Evolutionary conservation across 1,140 invertebrate genomes (phyloP).

Genomic region (Zeugodacus cucurbitae): DNA sequence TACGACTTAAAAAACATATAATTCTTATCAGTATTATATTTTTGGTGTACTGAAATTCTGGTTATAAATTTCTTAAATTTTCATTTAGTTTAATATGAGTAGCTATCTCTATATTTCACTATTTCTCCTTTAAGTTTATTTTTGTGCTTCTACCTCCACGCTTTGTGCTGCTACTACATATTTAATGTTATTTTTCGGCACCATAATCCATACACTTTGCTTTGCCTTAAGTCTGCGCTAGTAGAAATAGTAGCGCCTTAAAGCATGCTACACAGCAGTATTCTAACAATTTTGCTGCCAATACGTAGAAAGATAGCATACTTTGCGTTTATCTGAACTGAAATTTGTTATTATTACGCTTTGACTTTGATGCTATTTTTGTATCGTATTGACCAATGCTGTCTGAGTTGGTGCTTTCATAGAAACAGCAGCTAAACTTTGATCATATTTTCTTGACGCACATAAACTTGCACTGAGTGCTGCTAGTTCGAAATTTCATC

Average conservation of each 20-base stretch:
- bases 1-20: no score
- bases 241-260: background rate
- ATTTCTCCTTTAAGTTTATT: background rate
- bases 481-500: background rate
- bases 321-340: background rate
- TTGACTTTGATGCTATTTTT: constrained; percentile 5
- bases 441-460: background rate
- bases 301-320: background rate
- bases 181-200: no score
- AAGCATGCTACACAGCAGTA: background rate
- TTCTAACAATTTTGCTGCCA: background rate
- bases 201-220: background rate
- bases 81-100: no score
- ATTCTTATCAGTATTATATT: background rate
- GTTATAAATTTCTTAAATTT: background rate
- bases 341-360: background rate
- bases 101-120: background rate
- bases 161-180: no score
- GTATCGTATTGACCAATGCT: background rate
- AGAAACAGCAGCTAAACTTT: background rate
- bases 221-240: background rate
- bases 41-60: background rate
- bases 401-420: background rate
- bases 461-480: background rate
- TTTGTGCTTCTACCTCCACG: no score